Base-by-base conservation (phyloP, 1,140 invertebrate species). In the Harlomillsia oculata region DNA sequence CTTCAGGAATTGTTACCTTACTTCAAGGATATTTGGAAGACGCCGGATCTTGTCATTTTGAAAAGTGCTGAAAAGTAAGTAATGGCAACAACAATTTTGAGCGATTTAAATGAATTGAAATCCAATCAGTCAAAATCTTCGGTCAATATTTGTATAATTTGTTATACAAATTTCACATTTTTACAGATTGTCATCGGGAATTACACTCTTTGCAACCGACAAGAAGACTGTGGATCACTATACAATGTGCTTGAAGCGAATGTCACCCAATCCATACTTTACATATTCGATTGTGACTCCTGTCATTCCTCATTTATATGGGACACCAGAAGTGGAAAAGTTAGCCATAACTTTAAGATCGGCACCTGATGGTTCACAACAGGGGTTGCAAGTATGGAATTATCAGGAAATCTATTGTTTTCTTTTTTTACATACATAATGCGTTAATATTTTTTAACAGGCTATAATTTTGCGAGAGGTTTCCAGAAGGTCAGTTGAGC, bases 11-110 rank as follows among this genome's bases (percentile, higher is more conserved):
- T n/a, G n/a, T n/a, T n/a, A n/a, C n/a, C n/a, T n/a, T n/a, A n/a
- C n/a, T n/a, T n/a, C n/a, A n/a, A n/a, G n/a, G n/a, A n/a, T n/a
- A n/a, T n/a, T n/a, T n/a, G n/a, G n/a, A 63, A 68, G 34, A 66
- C 69, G 40, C 18, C 53, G 8, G 45, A 56, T 1, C 62, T 75
- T 30, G 54, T 30, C 11, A 25, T 72, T 36, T 39, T 66, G 1
- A 69, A 60, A 59, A 54, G 59, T 21, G 60, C 71, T 14, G 71
- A 74, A 63, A 72, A 67, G 72, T 73, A 68, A 49, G 29, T 41
- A n/a, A 41, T 3, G 6, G 46, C 48, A 30, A 49, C 40, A 43
- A 34, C 20, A 48, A 26, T 30, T 9, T 30, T 26, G 45, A 28
- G 6, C 28, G 13, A 20, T 28, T 48, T 48, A 28, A 9, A 8